These are phyloP conservation scores for Portevinia maculata DNA, from an alignment of 2,888 invertebrate species.

Conservation along the genomic window DNA sequence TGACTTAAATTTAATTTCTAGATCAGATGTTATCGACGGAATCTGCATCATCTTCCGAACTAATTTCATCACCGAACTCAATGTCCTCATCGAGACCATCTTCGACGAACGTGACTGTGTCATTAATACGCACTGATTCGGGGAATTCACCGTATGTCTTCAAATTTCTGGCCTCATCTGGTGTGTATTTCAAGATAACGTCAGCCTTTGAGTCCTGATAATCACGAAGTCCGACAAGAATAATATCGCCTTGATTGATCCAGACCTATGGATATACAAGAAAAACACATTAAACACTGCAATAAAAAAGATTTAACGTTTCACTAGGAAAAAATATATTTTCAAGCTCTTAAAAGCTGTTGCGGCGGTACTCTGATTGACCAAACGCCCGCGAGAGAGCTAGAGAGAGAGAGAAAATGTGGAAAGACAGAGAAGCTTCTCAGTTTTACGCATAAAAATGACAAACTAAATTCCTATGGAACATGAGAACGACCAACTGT, in stretches of 20 bases:
- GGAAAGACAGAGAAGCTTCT: too few species aligned
- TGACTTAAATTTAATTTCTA: constrained; percentile 76
- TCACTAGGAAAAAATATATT: too few species aligned
- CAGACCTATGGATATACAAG: constrained; percentile 87
- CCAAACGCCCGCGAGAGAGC: too few species aligned
- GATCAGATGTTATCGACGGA: constrained; percentile 87
- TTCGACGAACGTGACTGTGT: constrained; percentile 96
- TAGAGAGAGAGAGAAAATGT: too few species aligned
- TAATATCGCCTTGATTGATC: constrained; percentile 99
- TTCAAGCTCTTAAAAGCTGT: too few species aligned
- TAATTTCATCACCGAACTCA: constrained; percentile 97
- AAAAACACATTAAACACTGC: constrained; percentile 47
- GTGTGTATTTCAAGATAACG: constrained; percentile 99
- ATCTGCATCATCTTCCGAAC: constrained; percentile 94
- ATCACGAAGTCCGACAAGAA: constrained; percentile 97
- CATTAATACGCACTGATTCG: constrained; percentile 98
- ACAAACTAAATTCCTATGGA: too few species aligned
- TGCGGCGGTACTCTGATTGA: too few species aligned
- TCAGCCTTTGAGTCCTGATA: constrained; percentile 99
- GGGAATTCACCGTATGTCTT: constrained; percentile 99
- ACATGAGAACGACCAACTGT: too few species aligned
- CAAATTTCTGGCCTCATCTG: constrained; percentile 99
- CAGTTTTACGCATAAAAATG: too few species aligned
- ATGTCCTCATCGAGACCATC: constrained; percentile 98
- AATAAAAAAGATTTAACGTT: too few species aligned